Conservation (phyloP, 1,140 invertebrate species). For the Cyclina sinensis region DNA sequence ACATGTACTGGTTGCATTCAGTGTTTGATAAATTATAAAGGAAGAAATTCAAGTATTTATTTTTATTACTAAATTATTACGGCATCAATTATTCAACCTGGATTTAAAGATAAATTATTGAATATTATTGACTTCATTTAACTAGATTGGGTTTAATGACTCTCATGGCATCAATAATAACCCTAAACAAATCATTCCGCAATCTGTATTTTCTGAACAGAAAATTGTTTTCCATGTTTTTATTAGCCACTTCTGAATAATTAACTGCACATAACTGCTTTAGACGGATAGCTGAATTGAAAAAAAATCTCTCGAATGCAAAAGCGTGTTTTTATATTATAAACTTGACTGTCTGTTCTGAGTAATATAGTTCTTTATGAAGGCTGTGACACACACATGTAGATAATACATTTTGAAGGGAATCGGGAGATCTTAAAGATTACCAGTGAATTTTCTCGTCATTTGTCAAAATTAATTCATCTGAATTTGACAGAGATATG, state of each 20-base stretch:
- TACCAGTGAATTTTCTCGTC: neutral
- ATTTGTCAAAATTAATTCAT: conserved; percentile 8
- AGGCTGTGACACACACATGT: too few relatives aligned
- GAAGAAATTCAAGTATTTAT: too few relatives aligned
- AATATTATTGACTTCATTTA: neutral
- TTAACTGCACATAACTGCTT: neutral
- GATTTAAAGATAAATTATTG: neutral
- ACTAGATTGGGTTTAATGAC: neutral
- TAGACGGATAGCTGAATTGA: neutral
- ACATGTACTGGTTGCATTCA: too few relatives aligned
- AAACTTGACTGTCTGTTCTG: too few relatives aligned
- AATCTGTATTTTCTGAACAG: neutral
- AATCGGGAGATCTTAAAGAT: neutral
- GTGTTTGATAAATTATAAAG: too few relatives aligned
- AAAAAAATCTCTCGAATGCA: neutral
- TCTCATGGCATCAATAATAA: neutral
- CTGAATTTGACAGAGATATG: neutral
- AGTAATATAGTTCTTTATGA: too few relatives aligned
- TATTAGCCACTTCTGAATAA: neutral
- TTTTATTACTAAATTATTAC: neutral
- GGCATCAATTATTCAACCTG: neutral
- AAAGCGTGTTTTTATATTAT: neutral
- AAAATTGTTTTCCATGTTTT: neutral
- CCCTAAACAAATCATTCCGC: neutral
- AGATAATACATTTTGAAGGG: too few relatives aligned